Conservation (phyloP, 2,888 invertebrate species). For the Phaonia tiefii region DNA sequence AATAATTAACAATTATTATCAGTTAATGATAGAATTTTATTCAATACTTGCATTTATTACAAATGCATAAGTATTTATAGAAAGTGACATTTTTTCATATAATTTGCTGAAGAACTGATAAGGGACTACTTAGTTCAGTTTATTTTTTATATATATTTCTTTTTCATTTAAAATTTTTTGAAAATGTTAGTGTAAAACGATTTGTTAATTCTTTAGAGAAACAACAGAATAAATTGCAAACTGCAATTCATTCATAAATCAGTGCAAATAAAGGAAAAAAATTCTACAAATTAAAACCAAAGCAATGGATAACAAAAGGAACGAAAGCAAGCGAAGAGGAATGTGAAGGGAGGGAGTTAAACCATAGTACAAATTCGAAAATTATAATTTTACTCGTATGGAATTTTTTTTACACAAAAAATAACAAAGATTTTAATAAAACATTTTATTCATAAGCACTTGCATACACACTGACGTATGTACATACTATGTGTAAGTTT, state of each 20-base stretch:
- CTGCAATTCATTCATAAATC: constrained; percentile 30
- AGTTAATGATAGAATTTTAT: background rate
- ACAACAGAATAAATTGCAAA: background rate
- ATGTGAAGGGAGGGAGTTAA: background rate
- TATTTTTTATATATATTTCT: background rate
- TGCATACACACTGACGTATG: background rate
- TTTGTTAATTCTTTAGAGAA: background rate
- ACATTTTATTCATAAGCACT: constrained; percentile 16
- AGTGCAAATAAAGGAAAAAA: background rate
- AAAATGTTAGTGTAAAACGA: background rate
- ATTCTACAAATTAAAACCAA: background rate
- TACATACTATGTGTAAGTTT: background rate
- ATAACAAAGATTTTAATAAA: background rate
- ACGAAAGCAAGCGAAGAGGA: background rate
- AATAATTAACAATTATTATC: background rate
- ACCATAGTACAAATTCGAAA: too few relatives aligned
- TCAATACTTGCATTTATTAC: too few relatives aligned
- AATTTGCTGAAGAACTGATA: background rate
- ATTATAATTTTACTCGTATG: too few relatives aligned
- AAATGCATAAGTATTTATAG: constrained; percentile 3
- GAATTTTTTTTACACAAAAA: constrained; percentile 25
- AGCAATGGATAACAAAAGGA: constrained; percentile 19
- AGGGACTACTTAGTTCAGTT: background rate
- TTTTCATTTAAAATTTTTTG: background rate
- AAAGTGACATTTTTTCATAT: constrained; percentile 4